A percentile compares a stretch with the other conserved stretches of the same genome.
Conservation (phyloP, 1,140 invertebrate species). For the Chlorops oryzae region DNA sequence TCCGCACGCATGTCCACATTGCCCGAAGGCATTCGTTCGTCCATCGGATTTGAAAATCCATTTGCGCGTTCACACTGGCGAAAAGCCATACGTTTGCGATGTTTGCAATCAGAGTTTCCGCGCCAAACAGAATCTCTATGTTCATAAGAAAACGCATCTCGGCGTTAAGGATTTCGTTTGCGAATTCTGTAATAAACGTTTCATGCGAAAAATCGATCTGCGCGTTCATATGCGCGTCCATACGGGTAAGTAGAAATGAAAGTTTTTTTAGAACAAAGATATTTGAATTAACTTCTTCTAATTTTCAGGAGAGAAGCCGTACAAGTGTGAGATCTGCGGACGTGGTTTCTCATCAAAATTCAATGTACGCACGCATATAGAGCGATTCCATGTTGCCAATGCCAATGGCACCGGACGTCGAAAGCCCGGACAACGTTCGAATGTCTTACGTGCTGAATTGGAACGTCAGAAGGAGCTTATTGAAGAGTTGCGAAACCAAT, state of each 20-base stretch:
- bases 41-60: constrained; percentile 53
- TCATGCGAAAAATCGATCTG: constrained; percentile 53
- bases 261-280: constrained; percentile 18
- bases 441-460: neutral
- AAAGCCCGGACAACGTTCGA: constrained; percentile 1
- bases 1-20: constrained; percentile 57
- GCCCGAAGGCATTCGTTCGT: constrained; percentile 51
- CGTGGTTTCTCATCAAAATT: constrained; percentile 39
- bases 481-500: constrained; percentile 3
- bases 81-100: constrained; percentile 43
- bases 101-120: constrained; percentile 38
- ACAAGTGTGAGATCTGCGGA: constrained; percentile 30
- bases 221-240: constrained; percentile 57
- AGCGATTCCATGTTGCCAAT: constrained; percentile 27
- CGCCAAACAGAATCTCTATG: constrained; percentile 38
- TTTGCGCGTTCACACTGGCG: constrained; percentile 36
- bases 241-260: constrained; percentile 50
- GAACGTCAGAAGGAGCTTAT: constrained; percentile 6
- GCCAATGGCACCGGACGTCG: neutral
- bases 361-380: constrained; percentile 34
- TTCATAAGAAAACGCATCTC: constrained; percentile 41
- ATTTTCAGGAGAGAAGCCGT: constrained; percentile 35
- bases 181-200: constrained; percentile 53
- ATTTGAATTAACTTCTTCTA: neutral
- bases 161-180: constrained; percentile 53